Evolutionary conservation across 2,797 vertebrate genomes (phyloP), one percentile per base, ranked within the genome.

Genomic region (Vespertilio murinus): DNA sequence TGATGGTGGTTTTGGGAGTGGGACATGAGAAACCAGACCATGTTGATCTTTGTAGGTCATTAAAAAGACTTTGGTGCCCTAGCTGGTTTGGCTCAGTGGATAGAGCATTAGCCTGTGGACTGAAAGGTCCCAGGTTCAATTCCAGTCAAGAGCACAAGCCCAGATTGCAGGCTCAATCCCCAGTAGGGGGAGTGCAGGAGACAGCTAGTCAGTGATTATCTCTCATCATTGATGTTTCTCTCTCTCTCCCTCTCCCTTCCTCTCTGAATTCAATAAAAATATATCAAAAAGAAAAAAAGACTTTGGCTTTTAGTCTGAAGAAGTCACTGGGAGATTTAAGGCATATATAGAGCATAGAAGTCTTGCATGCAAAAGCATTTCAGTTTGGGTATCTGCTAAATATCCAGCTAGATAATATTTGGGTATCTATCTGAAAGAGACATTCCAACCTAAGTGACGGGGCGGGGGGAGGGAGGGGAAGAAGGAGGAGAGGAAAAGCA

Each of bases 401-500:
- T 77, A 13, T 30, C 25, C 56, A 67, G 35, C 56, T 17, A 56
- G 25, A 69, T 74, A 42, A 56, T 64, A 85, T 70, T 33, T 28
- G 6, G n/a, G 7, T 11, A 71, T 54, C 16, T 77, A 47, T 22
- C 22, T 69, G 25, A 93, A 93, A 85, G 22, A 71, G 18, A 54
- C 25, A 56, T 1, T 49, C 47, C 42, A 18, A 18, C 38, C 38
- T 28, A 49, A 13, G 18, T 1, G 10, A n/a, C 0, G 9, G 20
- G n/a, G 2, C 10, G 2, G 8, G 4, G 14, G 40, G 10, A 18
- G 2, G 13, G 2, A 8, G 4, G 14, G 40, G 10, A 18, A 5
- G 5, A 59, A 20, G 5, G 18, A 80, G 77, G 87, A 5, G 11
- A 59, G 56, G 8, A 59, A 59, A 59, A 52, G 8, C 49, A 71